Conservation (phyloP, 1,140 invertebrate genomes). For the Leptinotarsa texana region DNA sequence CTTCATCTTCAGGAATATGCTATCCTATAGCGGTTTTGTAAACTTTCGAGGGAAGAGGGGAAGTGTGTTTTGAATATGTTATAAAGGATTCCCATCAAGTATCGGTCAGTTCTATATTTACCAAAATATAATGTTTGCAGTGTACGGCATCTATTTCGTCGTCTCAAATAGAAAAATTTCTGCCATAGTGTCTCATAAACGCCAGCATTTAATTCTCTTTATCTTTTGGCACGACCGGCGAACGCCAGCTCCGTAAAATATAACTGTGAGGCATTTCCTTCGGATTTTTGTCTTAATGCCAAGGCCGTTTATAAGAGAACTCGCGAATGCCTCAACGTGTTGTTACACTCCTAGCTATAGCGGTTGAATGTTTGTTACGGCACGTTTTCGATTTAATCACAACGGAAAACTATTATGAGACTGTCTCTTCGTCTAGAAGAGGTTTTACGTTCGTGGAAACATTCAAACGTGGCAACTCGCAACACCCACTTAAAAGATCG, state of each 20-base stretch:
- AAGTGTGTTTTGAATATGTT: too few relatives aligned
- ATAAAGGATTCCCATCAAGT: too few relatives aligned
- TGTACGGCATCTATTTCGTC: too few relatives aligned
- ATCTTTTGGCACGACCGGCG: background rate
- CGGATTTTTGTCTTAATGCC: slow-evolving; percentile 18
- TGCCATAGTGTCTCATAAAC: background rate
- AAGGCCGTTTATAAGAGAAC: slow-evolving; percentile 17
- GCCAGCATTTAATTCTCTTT: background rate
- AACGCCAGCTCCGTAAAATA: background rate
- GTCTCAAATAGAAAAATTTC: background rate
- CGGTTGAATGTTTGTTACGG: background rate
- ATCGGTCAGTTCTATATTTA: too few relatives aligned
- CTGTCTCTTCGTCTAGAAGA: too few relatives aligned
- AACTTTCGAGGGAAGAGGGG: too few relatives aligned
- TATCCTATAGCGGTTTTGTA: too few relatives aligned
- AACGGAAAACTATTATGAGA: background rate
- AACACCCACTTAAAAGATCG: too few relatives aligned
- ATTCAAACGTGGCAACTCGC: too few relatives aligned
- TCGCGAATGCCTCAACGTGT: background rate
- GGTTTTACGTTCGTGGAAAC: too few relatives aligned
- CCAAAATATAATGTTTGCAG: too few relatives aligned
- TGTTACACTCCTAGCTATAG: slow-evolving; percentile 10
- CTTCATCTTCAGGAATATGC: too few relatives aligned
- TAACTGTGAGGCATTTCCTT: slow-evolving; percentile 10
- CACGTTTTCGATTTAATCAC: slow-evolving; percentile 6